Conservation (phyloP, 2,113 vertebrate species). For the rabbit (Oryctolagus cuniculus) region mOryCun1.1 NC_091438.1:142278001-142278500, state of each 20-base stretch:
- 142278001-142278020: not conserved
- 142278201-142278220: not conserved
- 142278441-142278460: constrained; percentile 83
- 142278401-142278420: constrained; percentile 84
- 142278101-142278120: accelerated
- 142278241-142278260: not conserved
- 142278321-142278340: accelerated
- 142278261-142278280: not conserved
- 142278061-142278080: not conserved
- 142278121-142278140: not conserved
- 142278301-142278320: not conserved
- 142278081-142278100: accelerated
- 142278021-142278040: not conserved
- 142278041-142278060: accelerated
- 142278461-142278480: constrained; percentile 82
- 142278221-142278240: not conserved
- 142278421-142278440: constrained; percentile 79
- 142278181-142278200: not conserved
- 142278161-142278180: too few species aligned
- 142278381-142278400: constrained; percentile 21
- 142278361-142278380: accelerated
- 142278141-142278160: too few species aligned
- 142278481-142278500: constrained; percentile 82
- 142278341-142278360: too few species aligned
- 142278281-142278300: not conserved